Evolutionary conservation across 1,140 invertebrate species (phyloP), one percentile per base, ranked within the genome.

Genomic region (Gryon sp.): DNA sequence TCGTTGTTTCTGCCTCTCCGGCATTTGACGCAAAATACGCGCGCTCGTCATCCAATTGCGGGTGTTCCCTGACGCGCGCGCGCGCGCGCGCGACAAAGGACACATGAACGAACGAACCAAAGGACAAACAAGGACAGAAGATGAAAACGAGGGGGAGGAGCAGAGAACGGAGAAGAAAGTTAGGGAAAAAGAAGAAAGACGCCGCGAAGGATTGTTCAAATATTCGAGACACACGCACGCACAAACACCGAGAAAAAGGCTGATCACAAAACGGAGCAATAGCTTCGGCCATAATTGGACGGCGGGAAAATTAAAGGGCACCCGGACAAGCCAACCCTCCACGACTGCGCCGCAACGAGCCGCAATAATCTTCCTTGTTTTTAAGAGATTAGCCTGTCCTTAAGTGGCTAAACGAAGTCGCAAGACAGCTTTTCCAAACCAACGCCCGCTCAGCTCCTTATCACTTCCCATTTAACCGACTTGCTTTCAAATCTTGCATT

Each of bases 221-320:
- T 80, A 73, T 83, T 80, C 72, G 60, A 76, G 76, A 40, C 72
- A 59, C 40, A 60, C 50, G 52, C 50, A 48, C n/a, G n/a, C n/a
- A n/a, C n/a, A n/a, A n/a, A n/a, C n/a, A n/a, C n/a, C n/a, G n/a
- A n/a, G n/a, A n/a, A n/a, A n/a, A n/a, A n/a, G 50, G 78, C 68
- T 20, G 78, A 78, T 79, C 76, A 16, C 59, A 77, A 68, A 76
- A 70, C 73, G 75, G 70, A 74, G 72, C 81, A 75, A 76, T 74
- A 76, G 68, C 76, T 78, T 43, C 69, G 26, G 45, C 53, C 68
- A 82, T 84, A 83, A 84, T 81, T 84, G 74, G 80, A 83, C 78
- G 81, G 80, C 80, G 76, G 75, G 73, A 79, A 84, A 81, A 84
- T 82, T 83, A 84, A 82, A 84, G 80, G 82, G 78, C 79, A 72